Conservation (phyloP, 2,888 invertebrate genomes). For the Heteropelma amictum region DNA sequence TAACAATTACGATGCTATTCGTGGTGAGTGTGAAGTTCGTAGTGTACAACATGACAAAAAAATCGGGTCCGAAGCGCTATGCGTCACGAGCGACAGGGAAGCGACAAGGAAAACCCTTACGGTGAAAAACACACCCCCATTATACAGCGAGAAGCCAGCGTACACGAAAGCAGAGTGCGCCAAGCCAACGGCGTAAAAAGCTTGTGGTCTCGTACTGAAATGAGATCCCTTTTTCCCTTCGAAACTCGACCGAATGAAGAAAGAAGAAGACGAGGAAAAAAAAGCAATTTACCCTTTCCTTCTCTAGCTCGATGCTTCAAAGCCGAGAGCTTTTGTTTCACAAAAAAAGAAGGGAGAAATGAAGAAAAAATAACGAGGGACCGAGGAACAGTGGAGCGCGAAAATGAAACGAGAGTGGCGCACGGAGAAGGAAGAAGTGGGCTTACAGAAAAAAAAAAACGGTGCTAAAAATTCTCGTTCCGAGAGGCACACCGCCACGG, state of each 20-base stretch:
- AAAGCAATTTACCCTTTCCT: constrained; percentile 32
- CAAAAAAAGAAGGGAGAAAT: constrained; percentile 60
- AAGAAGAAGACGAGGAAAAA: constrained; percentile 32
- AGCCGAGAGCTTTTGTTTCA: constrained; percentile 70
- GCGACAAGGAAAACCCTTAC: neutral
- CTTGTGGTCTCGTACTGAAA: constrained; percentile 64
- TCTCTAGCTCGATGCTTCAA: constrained; percentile 59
- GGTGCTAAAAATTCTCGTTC: constrained; percentile 47
- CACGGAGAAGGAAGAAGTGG: constrained; percentile 1
- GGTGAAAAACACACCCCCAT: constrained; percentile 24
- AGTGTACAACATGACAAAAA: too few species aligned
- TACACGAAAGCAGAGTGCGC: constrained; percentile 17
- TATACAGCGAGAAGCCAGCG: neutral
- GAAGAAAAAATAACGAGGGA: constrained; percentile 40
- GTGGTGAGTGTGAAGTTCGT: too few species aligned
- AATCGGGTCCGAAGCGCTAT: too few species aligned
- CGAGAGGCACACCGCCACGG: constrained; percentile 28
- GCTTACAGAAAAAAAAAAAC: constrained; percentile 46
- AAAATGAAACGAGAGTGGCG: constrained; percentile 19
- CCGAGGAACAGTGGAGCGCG: constrained; percentile 1
- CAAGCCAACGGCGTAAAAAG: constrained; percentile 71
- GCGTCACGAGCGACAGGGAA: too few species aligned
- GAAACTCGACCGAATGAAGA: constrained; percentile 71
- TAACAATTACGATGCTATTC: too few species aligned
- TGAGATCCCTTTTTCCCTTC: constrained; percentile 70